Evolutionary conservation across 1,140 invertebrate species (phyloP), one percentile per base, ranked within the genome.

Genomic region (Temnothorax curvispinosus): DNA sequence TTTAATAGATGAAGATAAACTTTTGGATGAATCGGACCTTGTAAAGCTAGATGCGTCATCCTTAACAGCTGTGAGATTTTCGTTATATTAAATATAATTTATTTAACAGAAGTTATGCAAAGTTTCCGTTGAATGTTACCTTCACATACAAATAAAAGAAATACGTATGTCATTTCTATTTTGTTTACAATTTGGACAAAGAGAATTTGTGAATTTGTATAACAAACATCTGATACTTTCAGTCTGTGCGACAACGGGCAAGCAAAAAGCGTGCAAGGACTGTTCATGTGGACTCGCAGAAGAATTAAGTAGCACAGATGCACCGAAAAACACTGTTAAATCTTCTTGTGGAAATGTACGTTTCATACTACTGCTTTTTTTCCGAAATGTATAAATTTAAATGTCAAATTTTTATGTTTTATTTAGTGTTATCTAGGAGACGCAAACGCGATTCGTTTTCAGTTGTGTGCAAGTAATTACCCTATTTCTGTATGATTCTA

Each of bases 331-430:
- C 71, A 97, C 95, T 76, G 98, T 97, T 11, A 98, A 98, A 95
- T 99, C 99, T 8, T 98, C 99, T 3, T 99, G 99, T 97, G 99
- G 99, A 93, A 99, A 96, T 96, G 99, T 99, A 97, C 96, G 97
- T 96, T 92, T 60, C 65, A 60, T 72, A 38, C 50, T 13, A 86
- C 21, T 18, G 32, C 6, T 41, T 4, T 35, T 65, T 27, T 1
- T 47, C 54, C 0, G 32, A 67, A 62, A n/a, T 21, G 21, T 21
- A 21, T 67, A 9, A 71, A n/a, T 38, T 41, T 80, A 1, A 52
- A 52, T 38, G 44, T 50, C 1, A 18, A 71, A 44, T 76, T 32
- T 67, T 81, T 32, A 58, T 54, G 1, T 74, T 15, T 97, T 98
- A 32, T 78, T 13, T 95, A 99, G 99, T 99, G 99, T 95, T 99